Evolutionary conservation across 2,113 vertebrate species (phyloP).

Genomic region (Piaya cayana): DNA sequence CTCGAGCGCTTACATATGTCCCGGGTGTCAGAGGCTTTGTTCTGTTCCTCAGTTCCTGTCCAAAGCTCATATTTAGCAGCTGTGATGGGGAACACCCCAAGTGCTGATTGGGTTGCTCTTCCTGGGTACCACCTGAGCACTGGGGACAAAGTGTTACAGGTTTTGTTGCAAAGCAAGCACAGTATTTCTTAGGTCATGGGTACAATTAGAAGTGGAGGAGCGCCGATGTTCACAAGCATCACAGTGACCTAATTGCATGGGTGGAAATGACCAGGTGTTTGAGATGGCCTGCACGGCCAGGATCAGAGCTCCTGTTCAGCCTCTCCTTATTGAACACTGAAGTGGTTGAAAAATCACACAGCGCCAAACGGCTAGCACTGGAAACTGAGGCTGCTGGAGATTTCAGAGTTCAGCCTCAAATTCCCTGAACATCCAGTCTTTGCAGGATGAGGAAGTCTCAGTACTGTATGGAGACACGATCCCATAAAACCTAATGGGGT

Average conservation of each 20-base stretch:
- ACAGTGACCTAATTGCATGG: neutral
- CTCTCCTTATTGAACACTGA: neutral
- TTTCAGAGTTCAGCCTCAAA: neutral
- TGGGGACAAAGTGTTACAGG: neutral
- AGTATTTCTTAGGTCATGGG: neutral
- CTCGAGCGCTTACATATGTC: neutral
- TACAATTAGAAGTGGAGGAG: neutral
- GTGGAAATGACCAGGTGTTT: neutral
- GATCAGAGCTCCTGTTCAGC: neutral
- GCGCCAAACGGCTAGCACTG: neutral
- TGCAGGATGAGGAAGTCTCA: neutral
- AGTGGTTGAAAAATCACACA: neutral
- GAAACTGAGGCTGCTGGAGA: neutral
- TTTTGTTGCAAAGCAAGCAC: neutral
- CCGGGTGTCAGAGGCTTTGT: neutral
- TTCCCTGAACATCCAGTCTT: neutral
- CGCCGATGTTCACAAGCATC: fast-evolving
- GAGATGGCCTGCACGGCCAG: neutral
- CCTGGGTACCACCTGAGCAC: neutral
- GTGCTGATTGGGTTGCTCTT: neutral
- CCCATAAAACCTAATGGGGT: neutral
- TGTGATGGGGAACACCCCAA: neutral
- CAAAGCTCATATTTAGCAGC: neutral
- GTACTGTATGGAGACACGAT: neutral
- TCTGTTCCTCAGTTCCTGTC: neutral